Percentiles rank a stretch among this genome's conserved stretches.
Conservation (phyloP, 2,888 invertebrate species). For the Andrena flavipes region DNA sequence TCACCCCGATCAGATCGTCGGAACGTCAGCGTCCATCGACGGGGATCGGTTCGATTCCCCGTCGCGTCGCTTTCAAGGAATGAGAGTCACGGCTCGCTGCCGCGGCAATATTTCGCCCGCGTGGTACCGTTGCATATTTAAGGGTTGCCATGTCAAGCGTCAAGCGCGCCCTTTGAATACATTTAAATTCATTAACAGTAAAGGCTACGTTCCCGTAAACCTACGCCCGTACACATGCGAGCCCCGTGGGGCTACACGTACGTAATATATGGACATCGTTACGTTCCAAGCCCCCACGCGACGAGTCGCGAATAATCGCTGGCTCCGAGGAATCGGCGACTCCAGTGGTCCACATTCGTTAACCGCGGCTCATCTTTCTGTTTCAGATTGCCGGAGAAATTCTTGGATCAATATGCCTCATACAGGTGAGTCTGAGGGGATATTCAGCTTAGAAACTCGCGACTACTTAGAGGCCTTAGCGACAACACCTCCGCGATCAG, state of each 20-base stretch:
- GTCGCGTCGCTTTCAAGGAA: slow-evolving; percentile 53
- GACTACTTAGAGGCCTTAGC: no score
- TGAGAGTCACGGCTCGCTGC: slow-evolving; percentile 76
- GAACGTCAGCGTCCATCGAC: not conserved
- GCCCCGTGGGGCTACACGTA: not conserved
- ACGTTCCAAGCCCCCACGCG: slow-evolving; percentile 25
- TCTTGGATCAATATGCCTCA: slow-evolving; percentile 77
- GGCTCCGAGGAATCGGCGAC: slow-evolving; percentile 22
- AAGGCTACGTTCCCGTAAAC: slow-evolving; percentile 67
- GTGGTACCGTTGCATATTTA: slow-evolving; percentile 81
- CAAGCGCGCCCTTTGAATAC: slow-evolving; percentile 84
- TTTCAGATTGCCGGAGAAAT: slow-evolving; percentile 72
- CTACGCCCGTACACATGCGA: slow-evolving; percentile 24
- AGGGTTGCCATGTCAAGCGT: slow-evolving; percentile 83
- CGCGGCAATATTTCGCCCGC: slow-evolving; percentile 79
- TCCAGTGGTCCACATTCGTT: slow-evolving; percentile 33
- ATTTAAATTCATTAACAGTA: slow-evolving; percentile 83
- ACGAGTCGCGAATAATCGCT: slow-evolving; percentile 37
- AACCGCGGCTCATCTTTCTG: slow-evolving; percentile 54
- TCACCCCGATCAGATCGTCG: not conserved
- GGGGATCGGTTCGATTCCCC: not conserved
- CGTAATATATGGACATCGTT: slow-evolving; percentile 32
- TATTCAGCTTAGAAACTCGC: no score
- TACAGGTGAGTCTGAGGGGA: slow-evolving; percentile 74
- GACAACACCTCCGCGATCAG: no score